Evolutionary conservation across 2,113 vertebrate genomes (phyloP).

Genomic region (Callionymus lyra): DNA sequence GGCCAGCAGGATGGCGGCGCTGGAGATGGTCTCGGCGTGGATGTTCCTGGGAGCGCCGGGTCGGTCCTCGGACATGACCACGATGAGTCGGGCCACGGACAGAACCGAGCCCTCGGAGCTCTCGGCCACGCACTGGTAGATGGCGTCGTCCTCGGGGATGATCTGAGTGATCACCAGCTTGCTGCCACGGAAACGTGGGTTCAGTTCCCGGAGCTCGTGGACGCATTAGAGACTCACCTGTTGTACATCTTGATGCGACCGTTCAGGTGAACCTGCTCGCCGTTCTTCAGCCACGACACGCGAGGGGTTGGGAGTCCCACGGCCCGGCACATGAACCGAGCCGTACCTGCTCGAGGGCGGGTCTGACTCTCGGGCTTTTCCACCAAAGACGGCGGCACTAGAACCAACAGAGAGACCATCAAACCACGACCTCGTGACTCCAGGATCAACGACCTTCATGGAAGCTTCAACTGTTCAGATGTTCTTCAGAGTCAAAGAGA

Average conservation of each 20-base stretch:
- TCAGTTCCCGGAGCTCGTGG: too few relatives aligned
- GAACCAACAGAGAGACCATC: conserved; percentile 2
- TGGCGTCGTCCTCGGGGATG: conserved; percentile 93
- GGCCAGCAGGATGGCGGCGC: conserved; percentile 91
- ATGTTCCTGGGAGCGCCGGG: conserved; percentile 87
- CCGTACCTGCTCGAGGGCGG: conserved; percentile 89
- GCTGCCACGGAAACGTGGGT: too few relatives aligned
- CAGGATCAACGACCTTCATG: too few relatives aligned
- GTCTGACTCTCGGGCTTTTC: conserved; percentile 94
- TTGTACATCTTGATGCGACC: conserved; percentile 97
- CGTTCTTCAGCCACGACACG: conserved; percentile 93
- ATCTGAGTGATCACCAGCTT: conserved; percentile 98
- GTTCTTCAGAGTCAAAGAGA: too few relatives aligned
- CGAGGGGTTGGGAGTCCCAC: conserved; percentile 82
- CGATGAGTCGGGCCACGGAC: conserved; percentile 82
- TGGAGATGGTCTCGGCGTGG: conserved; percentile 91
- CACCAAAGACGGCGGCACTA: conserved; percentile 85
- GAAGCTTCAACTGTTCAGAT: too few relatives aligned
- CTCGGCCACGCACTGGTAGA: conserved; percentile 94
- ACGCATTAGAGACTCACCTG: conserved; percentile 64
- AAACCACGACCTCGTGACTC: background rate
- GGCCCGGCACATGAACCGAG: conserved; percentile 89
- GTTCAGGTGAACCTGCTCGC: conserved; percentile 83
- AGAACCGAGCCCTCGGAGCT: conserved; percentile 81
- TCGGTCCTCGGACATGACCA: conserved; percentile 94